Evolutionary conservation across 2,797 vertebrate genomes (phyloP), one percentile per base, ranked within the genome.

Genomic region (Limnodromus scolopaceus): DNA sequence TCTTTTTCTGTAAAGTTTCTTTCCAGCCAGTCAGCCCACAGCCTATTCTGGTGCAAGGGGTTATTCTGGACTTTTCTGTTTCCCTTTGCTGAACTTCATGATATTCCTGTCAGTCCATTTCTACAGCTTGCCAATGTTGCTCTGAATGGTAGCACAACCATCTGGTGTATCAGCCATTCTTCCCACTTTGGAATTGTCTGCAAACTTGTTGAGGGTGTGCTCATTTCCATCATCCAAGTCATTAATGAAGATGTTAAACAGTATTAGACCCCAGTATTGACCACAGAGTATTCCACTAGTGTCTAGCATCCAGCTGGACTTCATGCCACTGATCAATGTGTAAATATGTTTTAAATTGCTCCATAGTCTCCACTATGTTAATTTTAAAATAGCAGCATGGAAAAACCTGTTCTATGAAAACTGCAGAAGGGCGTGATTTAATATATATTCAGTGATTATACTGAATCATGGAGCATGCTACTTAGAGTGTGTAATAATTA

Each of bases 41-140:
- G 19, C 18, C 11, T 66, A 2, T 38, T 12, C 30, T 32, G 6
- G 9, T 53, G 8, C 2, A 11, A 5, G 20, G 12, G 2, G 8
- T 63, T 80, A 45, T 45, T 49, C 69, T n/a, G 3, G 9, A 72
- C 16, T 46, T 78, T 4, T 19, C 3, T 30, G 39, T 68, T 55
- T 89, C 22, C 9, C 7, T 61, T 76, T 65, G 5, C 34, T 65
- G 34, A 76, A 53, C 15, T 53, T 75, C 16, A 15, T 75, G 27
- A 66, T 20, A 49, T 20, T 55, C 5, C 30, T 38, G 6, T 46
- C 24, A 77, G 16, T 5, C 22, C 23, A 18, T 57, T 86, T 89
- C 49, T 43, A n/a, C 16, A 61, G 23, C 23, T 57, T 70, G 27
- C 23, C 30, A 34, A 1, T 12, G 13, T 39, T 9, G 19, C 4